Conservation (phyloP, 37 sponge, comb jelly and placozoan species). For the Halichondria panicea region DNA sequence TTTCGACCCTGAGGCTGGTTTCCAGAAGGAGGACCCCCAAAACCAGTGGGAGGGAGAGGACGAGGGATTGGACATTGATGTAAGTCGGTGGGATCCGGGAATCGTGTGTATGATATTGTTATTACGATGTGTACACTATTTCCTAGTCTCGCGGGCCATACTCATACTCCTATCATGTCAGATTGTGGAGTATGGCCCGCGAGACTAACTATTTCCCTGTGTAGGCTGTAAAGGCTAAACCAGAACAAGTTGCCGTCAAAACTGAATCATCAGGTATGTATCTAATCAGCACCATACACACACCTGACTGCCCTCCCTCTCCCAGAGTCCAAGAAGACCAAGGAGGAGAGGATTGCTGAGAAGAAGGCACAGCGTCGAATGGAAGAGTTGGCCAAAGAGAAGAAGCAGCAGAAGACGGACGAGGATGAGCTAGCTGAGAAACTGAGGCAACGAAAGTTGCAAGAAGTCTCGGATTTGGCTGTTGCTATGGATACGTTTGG, state of each 20-base stretch:
- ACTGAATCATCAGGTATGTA: too few relatives aligned
- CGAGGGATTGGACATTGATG: constrained; percentile 20
- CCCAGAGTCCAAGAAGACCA: constrained; percentile 36
- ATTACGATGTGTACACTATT: too few relatives aligned
- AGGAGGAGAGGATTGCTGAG: constrained; percentile 58
- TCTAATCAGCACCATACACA: too few relatives aligned
- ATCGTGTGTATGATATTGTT: too few relatives aligned
- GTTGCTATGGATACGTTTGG: constrained; percentile 48
- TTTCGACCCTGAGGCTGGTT: constrained; percentile 69
- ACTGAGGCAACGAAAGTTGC: constrained; percentile 15
- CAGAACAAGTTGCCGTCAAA: background rate
- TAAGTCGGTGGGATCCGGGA: background rate
- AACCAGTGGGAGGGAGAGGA: constrained; percentile 63
- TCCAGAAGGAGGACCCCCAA: constrained; percentile 18
- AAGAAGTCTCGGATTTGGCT: constrained; percentile 47
- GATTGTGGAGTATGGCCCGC: too few relatives aligned
- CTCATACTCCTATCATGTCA: too few relatives aligned
- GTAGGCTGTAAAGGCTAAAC: constrained; percentile 1
- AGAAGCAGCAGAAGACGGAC: constrained; percentile 8
- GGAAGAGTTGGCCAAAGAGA: constrained; percentile 11
- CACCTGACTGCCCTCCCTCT: background rate
- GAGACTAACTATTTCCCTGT: too few relatives aligned
- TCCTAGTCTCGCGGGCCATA: too few relatives aligned
- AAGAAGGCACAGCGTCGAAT: constrained; percentile 58
- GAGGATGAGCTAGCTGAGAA: constrained; percentile 45